These are phyloP conservation scores for rat (Rattus norvegicus) DNA, from an alignment of 2,113 vertebrate species.

Conservation along the genomic window DNA sequence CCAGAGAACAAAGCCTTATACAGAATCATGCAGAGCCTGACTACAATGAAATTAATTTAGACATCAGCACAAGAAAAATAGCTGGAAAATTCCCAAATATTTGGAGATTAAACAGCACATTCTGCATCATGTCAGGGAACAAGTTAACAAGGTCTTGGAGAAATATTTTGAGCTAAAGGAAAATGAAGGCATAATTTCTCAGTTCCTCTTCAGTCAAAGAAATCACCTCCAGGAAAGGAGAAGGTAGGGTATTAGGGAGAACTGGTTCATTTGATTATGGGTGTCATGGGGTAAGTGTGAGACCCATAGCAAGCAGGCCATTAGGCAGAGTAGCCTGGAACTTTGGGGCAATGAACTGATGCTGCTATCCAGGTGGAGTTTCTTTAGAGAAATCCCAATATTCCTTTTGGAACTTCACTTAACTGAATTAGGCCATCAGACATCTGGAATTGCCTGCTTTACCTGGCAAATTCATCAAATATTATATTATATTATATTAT, in stretches of 20 bases:
- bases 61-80: constrained; percentile 62
- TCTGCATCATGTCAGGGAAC: constrained; percentile 56
- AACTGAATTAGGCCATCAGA: neutral
- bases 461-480: constrained; percentile 1
- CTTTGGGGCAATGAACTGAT: neutral
- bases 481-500: neutral
- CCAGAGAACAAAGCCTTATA: constrained; percentile 54
- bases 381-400: neutral
- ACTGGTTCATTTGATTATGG: neutral
- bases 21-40: constrained; percentile 37
- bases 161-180: constrained; percentile 47
- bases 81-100: constrained; percentile 53
- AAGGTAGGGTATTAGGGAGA: neutral
- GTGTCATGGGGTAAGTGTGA: neutral
- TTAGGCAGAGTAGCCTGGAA: neutral
- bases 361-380: neutral
- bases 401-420: neutral
- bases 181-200: constrained; percentile 56
- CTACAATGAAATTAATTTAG: constrained; percentile 58
- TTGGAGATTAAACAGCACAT: constrained; percentile 61
- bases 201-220: constrained; percentile 29
- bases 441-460: constrained; percentile 23
- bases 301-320: neutral
- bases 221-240: neutral
- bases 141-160: neutral